Conservation (phyloP, 2,113 vertebrate species). For the Gambusia holbrooki region DNA sequence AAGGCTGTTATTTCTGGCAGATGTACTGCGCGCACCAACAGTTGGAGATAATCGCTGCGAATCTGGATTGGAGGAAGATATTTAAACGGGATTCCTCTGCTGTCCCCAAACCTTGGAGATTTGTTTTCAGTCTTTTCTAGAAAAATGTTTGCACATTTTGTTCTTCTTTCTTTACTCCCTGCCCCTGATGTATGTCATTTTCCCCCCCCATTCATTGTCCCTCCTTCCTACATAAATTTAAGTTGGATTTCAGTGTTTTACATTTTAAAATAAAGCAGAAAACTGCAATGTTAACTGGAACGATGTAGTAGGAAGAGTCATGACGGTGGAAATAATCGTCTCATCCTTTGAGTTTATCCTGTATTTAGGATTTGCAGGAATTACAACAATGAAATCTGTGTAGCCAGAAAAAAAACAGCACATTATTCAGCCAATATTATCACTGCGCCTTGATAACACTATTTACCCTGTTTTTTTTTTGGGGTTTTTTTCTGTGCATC, state of each 20-base stretch:
- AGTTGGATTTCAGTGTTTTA: too few species aligned
- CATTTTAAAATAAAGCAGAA: background rate
- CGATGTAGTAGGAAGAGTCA: slow-evolving; percentile 4
- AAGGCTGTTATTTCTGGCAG: slow-evolving; percentile 61
- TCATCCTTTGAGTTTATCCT: slow-evolving; percentile 5
- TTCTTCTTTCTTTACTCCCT: too few species aligned
- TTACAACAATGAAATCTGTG: slow-evolving; percentile 1
- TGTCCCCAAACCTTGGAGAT: background rate
- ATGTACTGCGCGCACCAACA: slow-evolving; percentile 41
- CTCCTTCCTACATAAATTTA: too few species aligned
- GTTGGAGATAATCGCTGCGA: slow-evolving; percentile 44
- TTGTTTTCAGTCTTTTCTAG: background rate
- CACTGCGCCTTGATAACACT: background rate
- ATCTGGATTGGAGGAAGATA: slow-evolving; percentile 10
- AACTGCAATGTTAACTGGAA: background rate
- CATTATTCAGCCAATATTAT: background rate
- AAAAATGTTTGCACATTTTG: background rate
- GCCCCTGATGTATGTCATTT: too few species aligned
- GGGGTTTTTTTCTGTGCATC: background rate
- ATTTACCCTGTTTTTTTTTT: background rate
- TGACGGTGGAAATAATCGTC: slow-evolving; percentile 13
- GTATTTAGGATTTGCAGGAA: slow-evolving; percentile 9
- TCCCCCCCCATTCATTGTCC: too few species aligned
- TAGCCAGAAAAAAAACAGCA: background rate
- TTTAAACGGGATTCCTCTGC: background rate